These are phyloP conservation scores for mouse (Mus musculus) DNA, from an alignment of 2,113 vertebrate species.

Conservation along the genomic window GRCm39 chr8:3616501-3617000, in stretches of 20 bases:
- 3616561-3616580: background rate
- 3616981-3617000: background rate
- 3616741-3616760: background rate
- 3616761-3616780: background rate
- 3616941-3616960: background rate
- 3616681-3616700: background rate
- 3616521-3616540: background rate
- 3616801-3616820: background rate
- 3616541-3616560: background rate
- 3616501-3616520: background rate
- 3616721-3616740: background rate
- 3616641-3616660: background rate
- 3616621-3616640: background rate
- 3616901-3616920: background rate
- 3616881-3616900: background rate
- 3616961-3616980: rapidly evolving
- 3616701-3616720: background rate
- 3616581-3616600: no score
- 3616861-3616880: background rate
- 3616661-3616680: background rate
- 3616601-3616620: background rate
- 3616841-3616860: background rate
- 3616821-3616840: background rate
- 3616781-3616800: background rate
- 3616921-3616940: background rate